These are phyloP conservation scores for Apamea sordens DNA, from an alignment of 2,888 invertebrate genomes.

Conservation along the genomic window DNA sequence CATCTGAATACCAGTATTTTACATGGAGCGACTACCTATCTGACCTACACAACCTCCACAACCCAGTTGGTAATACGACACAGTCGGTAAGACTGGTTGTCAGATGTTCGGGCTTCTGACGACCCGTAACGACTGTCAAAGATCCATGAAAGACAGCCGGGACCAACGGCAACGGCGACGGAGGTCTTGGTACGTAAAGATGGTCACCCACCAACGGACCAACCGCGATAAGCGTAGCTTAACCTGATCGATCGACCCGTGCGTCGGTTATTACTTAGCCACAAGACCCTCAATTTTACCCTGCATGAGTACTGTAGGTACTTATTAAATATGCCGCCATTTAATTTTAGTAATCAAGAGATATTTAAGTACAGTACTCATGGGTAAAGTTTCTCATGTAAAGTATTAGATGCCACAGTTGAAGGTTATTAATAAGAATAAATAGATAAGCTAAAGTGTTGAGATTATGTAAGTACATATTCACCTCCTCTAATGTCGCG, in stretches of 20 bases:
- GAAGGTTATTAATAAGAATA: not conserved
- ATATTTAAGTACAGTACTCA: not conserved
- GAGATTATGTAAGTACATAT: conserved; percentile 19
- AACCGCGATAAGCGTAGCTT: not conserved
- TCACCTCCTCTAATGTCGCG: conserved; percentile 84
- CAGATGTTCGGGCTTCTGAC: not conserved
- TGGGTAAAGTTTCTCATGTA: not conserved
- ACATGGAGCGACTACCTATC: not conserved
- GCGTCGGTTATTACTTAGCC: too few relatives aligned
- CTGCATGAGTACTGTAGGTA: too few relatives aligned
- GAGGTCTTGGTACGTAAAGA: not conserved
- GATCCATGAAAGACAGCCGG: not conserved
- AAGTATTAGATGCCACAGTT: not conserved
- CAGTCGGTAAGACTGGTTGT: not conserved
- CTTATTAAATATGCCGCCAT: too few relatives aligned
- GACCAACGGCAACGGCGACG: not conserved
- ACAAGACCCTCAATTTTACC: too few relatives aligned
- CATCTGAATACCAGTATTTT: not conserved
- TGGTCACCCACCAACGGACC: not conserved
- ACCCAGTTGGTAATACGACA: too few relatives aligned
- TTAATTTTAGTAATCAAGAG: too few relatives aligned
- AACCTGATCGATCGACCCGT: not conserved
- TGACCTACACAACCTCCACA: not conserved
- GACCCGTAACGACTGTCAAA: not conserved
- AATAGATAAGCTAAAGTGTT: not conserved